Base-by-base conservation (phyloP, 2,113 vertebrate genomes). In the Hucho hucho region DNA sequence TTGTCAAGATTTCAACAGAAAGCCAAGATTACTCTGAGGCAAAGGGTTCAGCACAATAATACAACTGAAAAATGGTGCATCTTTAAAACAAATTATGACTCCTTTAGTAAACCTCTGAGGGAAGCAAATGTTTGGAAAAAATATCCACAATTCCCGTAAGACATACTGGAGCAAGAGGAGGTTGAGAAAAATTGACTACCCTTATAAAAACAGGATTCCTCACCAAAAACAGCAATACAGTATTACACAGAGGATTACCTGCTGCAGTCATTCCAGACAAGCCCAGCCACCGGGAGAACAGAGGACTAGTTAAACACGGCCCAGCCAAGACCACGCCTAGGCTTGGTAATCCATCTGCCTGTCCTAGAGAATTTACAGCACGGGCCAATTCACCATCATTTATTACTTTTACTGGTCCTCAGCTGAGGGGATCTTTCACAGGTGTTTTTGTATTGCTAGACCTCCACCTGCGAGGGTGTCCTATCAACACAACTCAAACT, bases 371-470 rank as follows among this genome's bases (percentile, higher is more conserved):
- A 91, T 93, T 93, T 91, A 91, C 84, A 89, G 81, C 87, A 84
- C 77, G 87, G 87, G 81, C 88, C 73, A 86, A 90, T 90, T 86
- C 83, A 84, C 87, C 87, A 87, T 90, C 91, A 92, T 91, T 90
- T 89, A 88, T 92, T 91, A 90, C 84, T 90, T 92, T 91, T 91
- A 91, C 88, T 88, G 87, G 88, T 84, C 87, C 86, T 88, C 83
- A 87, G 89, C 89, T 83, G 85, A 84, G 75, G 82, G 86, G 91
- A 89, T 93, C 83, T 87, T 86, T 72, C 83, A 84, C 87, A 88
- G 84, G 80, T 92, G 89, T 90, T 92, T 91, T 89, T 89, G 87
- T 89, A 90, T 88, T 86, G 82, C 73, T 83, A 85, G 87, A 93
- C 92, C 90, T 93, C 83, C 86, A 86, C 81, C 73, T 49, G 88